Conservation (phyloP, 2,888 invertebrate species). For the Halictus ligatus region DNA sequence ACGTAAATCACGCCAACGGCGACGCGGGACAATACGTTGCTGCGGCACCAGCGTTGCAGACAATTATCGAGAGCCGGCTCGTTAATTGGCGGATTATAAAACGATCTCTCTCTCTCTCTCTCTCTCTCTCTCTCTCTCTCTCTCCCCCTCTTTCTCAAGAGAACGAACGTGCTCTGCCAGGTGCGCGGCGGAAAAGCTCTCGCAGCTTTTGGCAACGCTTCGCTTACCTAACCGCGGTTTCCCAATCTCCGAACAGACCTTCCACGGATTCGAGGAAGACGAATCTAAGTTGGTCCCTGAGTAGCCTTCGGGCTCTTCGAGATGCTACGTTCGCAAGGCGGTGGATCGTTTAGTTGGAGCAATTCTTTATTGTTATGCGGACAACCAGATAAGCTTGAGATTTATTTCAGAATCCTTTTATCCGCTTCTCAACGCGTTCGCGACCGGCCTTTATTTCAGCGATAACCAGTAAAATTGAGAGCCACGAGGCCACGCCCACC, state of each 20-base stretch:
- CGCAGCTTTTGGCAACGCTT: constrained; percentile 7
- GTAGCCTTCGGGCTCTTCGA: neutral
- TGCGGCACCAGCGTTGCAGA: neutral
- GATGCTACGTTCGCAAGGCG: neutral
- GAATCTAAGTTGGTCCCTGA: constrained; percentile 3
- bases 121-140: neutral
- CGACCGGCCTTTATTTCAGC: no score
- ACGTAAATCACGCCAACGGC: constrained; percentile 13
- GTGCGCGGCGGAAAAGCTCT: neutral
- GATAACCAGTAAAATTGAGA: neutral
- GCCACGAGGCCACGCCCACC: neutral
- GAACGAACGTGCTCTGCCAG: neutral
- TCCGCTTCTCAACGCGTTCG: no score
- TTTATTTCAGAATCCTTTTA: neutral
- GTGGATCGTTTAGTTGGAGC: neutral
- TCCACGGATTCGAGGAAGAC: neutral
- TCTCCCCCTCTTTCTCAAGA: neutral
- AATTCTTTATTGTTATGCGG: neutral
- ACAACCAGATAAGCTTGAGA: neutral
- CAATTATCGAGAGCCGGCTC: neutral
- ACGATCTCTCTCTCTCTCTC: neutral
- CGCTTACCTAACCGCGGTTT: constrained; percentile 15
- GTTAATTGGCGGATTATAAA: neutral
- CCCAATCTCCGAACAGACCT: neutral
- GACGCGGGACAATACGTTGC: neutral